Evolutionary conservation across 2,113 vertebrate species (phyloP).

Genomic region (Empidonax traillii): DNA sequence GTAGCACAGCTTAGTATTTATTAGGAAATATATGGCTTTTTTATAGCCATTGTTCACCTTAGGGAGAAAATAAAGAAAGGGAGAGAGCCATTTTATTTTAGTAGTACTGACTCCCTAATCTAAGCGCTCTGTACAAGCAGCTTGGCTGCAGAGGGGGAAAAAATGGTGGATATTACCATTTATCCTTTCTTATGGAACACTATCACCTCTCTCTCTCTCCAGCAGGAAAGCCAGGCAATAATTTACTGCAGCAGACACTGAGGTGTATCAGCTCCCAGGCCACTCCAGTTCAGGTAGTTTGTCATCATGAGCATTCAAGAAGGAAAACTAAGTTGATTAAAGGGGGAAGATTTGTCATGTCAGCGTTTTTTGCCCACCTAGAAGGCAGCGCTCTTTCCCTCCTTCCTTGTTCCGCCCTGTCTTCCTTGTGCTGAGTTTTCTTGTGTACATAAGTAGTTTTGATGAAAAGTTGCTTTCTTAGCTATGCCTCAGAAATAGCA

Average conservation of each 20-base stretch:
- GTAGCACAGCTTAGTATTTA: neutral
- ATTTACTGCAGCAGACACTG: conserved; percentile 49
- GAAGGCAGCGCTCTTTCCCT: neutral
- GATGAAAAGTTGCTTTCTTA: neutral
- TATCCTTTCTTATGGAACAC: conserved; percentile 59
- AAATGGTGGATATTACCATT: conserved; percentile 50
- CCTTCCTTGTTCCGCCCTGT: neutral
- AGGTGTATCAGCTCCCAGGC: conserved; percentile 47
- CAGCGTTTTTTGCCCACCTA: conserved; percentile 24
- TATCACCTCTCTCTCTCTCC: conserved; percentile 58
- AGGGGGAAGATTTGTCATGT: conserved; percentile 55
- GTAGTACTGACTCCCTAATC: conserved; percentile 4
- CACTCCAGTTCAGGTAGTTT: conserved; percentile 50
- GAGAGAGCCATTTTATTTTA: conserved; percentile 33
- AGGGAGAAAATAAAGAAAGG: neutral
- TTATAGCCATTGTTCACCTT: conserved; percentile 42
- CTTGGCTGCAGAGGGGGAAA: conserved; percentile 24
- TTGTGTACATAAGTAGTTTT: neutral
- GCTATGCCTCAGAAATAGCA: neutral
- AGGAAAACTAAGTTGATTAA: conserved; percentile 69
- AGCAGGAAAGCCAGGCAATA: conserved; percentile 57
- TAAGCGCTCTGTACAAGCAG: neutral
- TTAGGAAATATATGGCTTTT: conserved; percentile 25
- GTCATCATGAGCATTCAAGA: conserved; percentile 63
- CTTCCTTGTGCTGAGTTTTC: neutral